Conservation (phyloP, 2,797 vertebrate species). For the Sylvia borin region DNA sequence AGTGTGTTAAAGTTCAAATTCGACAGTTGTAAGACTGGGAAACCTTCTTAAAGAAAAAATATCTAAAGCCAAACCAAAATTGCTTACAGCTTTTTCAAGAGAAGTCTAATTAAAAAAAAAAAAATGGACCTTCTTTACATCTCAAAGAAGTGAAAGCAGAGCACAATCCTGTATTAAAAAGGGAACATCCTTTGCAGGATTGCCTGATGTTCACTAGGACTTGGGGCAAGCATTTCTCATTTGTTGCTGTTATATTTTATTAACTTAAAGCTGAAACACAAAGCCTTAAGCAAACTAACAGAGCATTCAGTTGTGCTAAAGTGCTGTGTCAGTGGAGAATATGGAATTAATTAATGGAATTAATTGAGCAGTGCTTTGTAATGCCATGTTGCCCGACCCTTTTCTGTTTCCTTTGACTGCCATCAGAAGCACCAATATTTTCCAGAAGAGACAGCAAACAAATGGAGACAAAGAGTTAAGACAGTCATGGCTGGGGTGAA, state of each 20-base stretch:
- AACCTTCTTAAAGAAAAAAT: neutral
- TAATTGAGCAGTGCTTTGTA: slow-evolving; percentile 39
- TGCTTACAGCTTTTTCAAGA: neutral
- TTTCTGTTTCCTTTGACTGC: slow-evolving; percentile 72
- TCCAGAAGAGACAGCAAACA: slow-evolving; percentile 80
- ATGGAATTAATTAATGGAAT: neutral
- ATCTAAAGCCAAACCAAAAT: neutral
- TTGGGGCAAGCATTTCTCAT: neutral
- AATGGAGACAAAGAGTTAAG: slow-evolving; percentile 86
- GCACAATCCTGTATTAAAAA: neutral
- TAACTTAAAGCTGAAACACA: neutral
- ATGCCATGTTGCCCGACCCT: slow-evolving; percentile 48
- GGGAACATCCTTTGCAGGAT: neutral
- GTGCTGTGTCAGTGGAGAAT: neutral
- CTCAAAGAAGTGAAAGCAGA: neutral
- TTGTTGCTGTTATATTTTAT: neutral
- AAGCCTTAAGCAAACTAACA: neutral
- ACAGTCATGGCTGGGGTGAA: slow-evolving; percentile 85
- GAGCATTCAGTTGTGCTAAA: neutral
- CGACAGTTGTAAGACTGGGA: neutral
- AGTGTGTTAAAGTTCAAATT: slow-evolving; percentile 21
- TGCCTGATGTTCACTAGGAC: neutral
- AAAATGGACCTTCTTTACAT: neutral
- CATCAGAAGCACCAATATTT: slow-evolving; percentile 78
- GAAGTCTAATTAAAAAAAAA: neutral